Conservation (phyloP, 2,797 vertebrate genomes). For the Pipistrellus kuhlii region DNA sequence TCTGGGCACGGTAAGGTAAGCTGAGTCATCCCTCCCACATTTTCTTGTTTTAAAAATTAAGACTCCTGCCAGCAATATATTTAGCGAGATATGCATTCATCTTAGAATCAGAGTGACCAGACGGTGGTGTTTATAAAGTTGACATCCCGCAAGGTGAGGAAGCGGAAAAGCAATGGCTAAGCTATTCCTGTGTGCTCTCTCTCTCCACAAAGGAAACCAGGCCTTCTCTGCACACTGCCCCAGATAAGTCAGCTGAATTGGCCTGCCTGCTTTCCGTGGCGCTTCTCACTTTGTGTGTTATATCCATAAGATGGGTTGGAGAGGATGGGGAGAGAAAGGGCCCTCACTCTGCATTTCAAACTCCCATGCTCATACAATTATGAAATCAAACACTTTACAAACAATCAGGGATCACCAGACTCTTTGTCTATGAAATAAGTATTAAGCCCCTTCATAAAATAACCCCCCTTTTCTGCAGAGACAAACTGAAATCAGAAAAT, state of each 20-base stretch:
- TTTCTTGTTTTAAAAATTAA: conserved; percentile 42
- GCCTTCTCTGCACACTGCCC: background rate
- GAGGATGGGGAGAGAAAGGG: background rate
- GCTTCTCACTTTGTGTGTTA: background rate
- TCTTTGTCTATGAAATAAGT: background rate
- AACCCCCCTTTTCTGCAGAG: background rate
- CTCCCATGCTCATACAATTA: background rate
- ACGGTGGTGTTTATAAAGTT: background rate
- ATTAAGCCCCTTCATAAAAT: background rate
- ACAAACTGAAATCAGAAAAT: background rate
- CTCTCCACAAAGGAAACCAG: background rate
- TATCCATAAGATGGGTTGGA: background rate
- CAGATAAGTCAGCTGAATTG: background rate
- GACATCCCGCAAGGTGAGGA: background rate
- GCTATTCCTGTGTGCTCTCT: background rate
- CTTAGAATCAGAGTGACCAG: background rate
- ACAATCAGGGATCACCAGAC: background rate
- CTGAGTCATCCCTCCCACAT: background rate
- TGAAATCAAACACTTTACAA: background rate
- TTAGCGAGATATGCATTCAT: background rate
- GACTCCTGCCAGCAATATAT: background rate
- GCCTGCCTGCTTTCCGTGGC: background rate
- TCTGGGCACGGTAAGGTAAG: background rate
- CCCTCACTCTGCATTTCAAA: background rate
- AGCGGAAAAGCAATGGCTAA: background rate